These are phyloP conservation scores for Drosophila kohkoa DNA, from an alignment of 1,140 invertebrate species.

Conservation along the genomic window DNA sequence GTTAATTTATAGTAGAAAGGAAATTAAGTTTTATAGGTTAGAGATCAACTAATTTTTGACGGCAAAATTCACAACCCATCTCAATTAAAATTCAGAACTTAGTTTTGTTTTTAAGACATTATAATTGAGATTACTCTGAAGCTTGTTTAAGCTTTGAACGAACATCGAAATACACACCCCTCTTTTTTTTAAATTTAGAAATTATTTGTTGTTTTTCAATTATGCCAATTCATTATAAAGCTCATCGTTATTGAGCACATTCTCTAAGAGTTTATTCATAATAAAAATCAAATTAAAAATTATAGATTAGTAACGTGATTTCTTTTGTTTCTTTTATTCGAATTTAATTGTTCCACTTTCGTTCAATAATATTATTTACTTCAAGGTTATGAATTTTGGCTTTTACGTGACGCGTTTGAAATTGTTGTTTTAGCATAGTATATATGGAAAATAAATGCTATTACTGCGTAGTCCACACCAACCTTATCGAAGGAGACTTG, in stretches of 20 bases:
- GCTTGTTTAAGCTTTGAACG: neutral
- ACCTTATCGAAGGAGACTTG: constrained; percentile 83
- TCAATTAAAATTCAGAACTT: too few species aligned
- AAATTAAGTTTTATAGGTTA: too few species aligned
- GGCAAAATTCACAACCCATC: too few species aligned
- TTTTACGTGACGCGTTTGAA: neutral
- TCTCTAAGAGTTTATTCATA: too few species aligned
- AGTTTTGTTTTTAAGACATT: too few species aligned
- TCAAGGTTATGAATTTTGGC: neutral
- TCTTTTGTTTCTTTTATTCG: neutral
- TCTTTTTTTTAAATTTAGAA: too few species aligned
- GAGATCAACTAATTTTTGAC: too few species aligned
- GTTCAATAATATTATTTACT: neutral
- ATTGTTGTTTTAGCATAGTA: constrained; percentile 5
- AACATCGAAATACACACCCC: neutral
- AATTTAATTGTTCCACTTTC: neutral
- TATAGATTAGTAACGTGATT: neutral
- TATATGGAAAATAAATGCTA: constrained; percentile 10
- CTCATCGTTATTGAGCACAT: too few species aligned
- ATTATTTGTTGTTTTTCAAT: too few species aligned
- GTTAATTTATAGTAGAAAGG: too few species aligned
- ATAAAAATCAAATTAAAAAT: too few species aligned
- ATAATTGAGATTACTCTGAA: neutral
- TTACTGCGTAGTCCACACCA: constrained; percentile 45
- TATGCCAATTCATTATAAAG: too few species aligned